Evolutionary conservation across 2,888 invertebrate genomes (phyloP), one percentile per base, ranked within the genome.

Genomic region (Lochmaea capreae): DNA sequence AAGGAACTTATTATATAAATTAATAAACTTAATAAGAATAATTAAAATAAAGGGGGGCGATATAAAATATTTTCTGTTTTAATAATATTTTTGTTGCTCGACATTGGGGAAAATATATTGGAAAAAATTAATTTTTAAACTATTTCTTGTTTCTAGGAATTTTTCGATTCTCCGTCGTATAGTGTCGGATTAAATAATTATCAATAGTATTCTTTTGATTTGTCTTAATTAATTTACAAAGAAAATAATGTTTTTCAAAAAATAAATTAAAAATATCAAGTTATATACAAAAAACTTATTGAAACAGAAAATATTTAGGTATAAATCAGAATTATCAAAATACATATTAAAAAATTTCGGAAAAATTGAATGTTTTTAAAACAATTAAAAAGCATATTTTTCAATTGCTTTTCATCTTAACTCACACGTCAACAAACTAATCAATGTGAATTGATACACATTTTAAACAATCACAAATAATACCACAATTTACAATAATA

Each of bases 21-120:
- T 39, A 10, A 66, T 66, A 66, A 66, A 66, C 66, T 54, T 54
- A 66, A 52, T 54, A 66, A 52, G 8, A 39, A 2, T 46, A 54
- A 66, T 16, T 39, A n/a, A 66, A 66, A 54, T 14, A 49, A 52
- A 54, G n/a, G 33, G 18, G 33, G 33, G 33, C 3, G 46, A 43
- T 46, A n/a, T 49, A 6, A 49, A 49, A 49, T 16, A 54, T 54
- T 54, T 54, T 18, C 16, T 54, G 54, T 9, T 54, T 54, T 9
- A 54, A 18, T 54, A 46, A 39, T 39, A 39, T 39, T 39, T 39
- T n/a, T n/a, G 33, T 33, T 33, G 33, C 33, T 33, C 5, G 33
- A 33, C 6, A 8, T 3, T 33, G 6, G 8, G 5, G 26, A 3
- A 26, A 5, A 2, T 5, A 26, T 26, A 26, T 3, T 26, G 2